phyloP scores from a whole-genome alignment of 2,113 vertebrate genomes.

The Amphiprion ocellaris region DNA sequence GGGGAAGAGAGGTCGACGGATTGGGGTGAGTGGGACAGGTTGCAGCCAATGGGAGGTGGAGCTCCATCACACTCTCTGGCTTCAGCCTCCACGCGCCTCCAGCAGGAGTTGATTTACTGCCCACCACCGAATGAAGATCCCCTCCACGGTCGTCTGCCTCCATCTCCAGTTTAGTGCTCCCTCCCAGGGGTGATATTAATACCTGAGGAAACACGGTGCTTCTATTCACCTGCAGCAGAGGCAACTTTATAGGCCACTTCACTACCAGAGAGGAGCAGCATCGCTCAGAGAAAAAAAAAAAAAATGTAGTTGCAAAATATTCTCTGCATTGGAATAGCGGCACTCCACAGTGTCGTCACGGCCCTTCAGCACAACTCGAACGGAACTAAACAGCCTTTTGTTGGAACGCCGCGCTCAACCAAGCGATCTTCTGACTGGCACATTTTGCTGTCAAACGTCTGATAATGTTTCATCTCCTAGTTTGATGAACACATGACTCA shows the following conservation, averaged over 20 bases:
- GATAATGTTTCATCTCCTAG: constrained; percentile 12
- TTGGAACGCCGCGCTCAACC: background rate
- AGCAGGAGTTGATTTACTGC: constrained; percentile 67
- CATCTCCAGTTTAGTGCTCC: constrained; percentile 53
- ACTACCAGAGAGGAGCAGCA: constrained; percentile 4
- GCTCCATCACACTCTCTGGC: constrained; percentile 36
- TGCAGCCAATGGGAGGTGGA: constrained; percentile 17
- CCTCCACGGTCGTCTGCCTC: constrained; percentile 42
- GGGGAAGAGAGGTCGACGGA: background rate
- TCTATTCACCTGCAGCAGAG: constrained; percentile 48
- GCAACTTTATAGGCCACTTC: constrained; percentile 49
- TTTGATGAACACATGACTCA: constrained; percentile 45
- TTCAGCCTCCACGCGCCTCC: constrained; percentile 48
- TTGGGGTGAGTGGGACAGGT: constrained; percentile 45
- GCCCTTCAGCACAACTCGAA: constrained; percentile 30
- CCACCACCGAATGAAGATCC: constrained; percentile 52
- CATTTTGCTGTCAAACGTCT: constrained; percentile 8
- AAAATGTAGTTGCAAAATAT: constrained; percentile 28
- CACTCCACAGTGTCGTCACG: constrained; percentile 19
- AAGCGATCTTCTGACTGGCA: background rate
- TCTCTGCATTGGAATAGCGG: constrained; percentile 18
- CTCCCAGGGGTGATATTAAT: constrained; percentile 57
- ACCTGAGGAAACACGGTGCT: constrained; percentile 46
- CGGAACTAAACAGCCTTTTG: constrained; percentile 23
- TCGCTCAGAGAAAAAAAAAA: constrained; percentile 22